These are phyloP conservation scores for Ctenicera cuprea DNA, from an alignment of 2,888 invertebrate genomes.

Conservation along the genomic window DNA sequence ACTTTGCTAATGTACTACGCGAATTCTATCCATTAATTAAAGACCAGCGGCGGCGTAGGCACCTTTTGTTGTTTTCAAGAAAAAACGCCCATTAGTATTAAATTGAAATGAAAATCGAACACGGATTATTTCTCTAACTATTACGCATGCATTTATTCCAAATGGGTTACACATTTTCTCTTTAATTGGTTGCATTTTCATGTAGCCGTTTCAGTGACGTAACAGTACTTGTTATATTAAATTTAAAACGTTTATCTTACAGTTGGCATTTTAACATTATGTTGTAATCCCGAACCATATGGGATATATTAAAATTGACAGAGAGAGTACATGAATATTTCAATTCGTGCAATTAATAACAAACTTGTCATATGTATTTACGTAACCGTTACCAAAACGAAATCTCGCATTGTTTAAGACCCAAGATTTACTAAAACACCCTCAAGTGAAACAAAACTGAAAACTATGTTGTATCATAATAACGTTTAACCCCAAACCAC, in stretches of 20 bases:
- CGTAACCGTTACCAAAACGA: too few relatives aligned
- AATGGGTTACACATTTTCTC: background rate
- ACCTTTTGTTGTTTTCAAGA: background rate
- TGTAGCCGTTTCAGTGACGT: constrained; percentile 1
- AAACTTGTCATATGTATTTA: too few relatives aligned
- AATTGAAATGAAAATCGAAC: too few relatives aligned
- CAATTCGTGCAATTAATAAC: too few relatives aligned
- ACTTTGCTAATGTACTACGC: constrained; percentile 15
- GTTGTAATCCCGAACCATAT: constrained; percentile 10
- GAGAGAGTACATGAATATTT: too few relatives aligned
- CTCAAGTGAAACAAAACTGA: too few relatives aligned
- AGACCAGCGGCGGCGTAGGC: constrained; percentile 7
- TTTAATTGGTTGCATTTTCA: constrained; percentile 8
- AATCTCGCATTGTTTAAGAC: too few relatives aligned
- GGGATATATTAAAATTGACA: too few relatives aligned
- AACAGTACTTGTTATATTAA: background rate
- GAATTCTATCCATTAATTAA: constrained; percentile 6
- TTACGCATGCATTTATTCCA: background rate
- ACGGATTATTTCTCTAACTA: background rate
- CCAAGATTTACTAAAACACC: too few relatives aligned
- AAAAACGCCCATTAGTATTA: background rate
- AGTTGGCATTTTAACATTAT: background rate
- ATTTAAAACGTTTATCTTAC: constrained; percentile 11
- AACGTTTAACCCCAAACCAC: too few relatives aligned
- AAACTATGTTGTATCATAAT: too few relatives aligned